Percentiles rank a stretch among this genome's conserved stretches.
Evolutionary conservation across 2,797 vertebrate genomes (phyloP).

Genomic region (Chloroceryle inda): DNA sequence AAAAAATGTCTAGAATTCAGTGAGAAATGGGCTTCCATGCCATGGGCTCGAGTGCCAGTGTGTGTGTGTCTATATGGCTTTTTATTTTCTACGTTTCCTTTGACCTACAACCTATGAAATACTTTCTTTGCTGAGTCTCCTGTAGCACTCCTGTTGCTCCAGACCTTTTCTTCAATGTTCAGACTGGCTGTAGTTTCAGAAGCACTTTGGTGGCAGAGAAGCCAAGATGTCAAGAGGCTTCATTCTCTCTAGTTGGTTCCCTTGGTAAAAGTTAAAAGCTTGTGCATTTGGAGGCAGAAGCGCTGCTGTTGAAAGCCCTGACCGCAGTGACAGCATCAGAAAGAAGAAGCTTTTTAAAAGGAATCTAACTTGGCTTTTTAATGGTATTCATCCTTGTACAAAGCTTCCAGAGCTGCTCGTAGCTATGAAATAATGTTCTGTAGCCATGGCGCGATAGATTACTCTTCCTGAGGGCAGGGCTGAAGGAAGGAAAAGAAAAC

Average conservation of each 20-base stretch:
- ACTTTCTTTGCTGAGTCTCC: neutral
- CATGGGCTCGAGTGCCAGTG: neutral
- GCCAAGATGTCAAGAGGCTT: neutral
- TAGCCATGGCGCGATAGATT: conserved; percentile 5
- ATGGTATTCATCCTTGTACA: neutral
- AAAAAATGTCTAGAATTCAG: neutral
- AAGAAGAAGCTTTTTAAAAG: neutral
- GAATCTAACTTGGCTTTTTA: conserved; percentile 5
- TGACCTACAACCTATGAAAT: neutral
- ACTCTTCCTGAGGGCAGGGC: conserved; percentile 48
- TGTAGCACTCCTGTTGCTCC: neutral
- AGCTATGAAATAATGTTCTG: neutral
- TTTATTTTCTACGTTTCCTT: neutral
- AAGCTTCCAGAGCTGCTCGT: conserved; percentile 11
- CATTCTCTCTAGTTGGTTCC: neutral
- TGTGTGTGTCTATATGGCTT: too few species aligned
- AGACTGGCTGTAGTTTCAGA: neutral
- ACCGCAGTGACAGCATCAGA: conserved; percentile 36
- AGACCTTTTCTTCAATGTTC: neutral
- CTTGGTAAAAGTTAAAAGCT: conserved; percentile 56
- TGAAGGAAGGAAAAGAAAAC: neutral
- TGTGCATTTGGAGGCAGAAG: conserved; percentile 23
- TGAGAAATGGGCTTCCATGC: neutral
- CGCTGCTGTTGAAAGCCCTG: conserved; percentile 27
- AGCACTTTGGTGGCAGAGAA: neutral